Evolutionary conservation across 2,113 vertebrate species (phyloP).

Genomic region (Lophochroa leadbeateri): DNA sequence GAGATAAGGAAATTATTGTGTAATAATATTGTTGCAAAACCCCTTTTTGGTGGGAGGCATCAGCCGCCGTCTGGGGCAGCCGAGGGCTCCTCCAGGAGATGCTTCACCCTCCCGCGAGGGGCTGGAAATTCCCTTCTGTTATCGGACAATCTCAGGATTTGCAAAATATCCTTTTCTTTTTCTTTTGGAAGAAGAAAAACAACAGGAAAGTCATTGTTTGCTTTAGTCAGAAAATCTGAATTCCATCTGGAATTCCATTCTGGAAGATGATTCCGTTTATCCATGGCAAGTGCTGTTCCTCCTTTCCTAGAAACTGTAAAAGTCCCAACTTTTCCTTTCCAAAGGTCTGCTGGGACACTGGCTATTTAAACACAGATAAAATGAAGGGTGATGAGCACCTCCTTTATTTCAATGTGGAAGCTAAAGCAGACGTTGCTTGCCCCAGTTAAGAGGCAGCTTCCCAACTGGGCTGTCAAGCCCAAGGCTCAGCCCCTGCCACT

Average conservation of each 20-base stretch:
- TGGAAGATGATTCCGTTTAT: neutral
- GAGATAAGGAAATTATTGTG: neutral
- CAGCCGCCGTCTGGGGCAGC: neutral
- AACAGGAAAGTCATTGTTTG: constrained; percentile 41
- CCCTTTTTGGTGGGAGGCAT: neutral
- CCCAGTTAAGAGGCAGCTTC: neutral
- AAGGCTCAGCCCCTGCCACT: neutral
- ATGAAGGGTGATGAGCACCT: neutral
- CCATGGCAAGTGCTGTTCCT: neutral
- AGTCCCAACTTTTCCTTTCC: neutral
- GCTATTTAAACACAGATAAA: neutral
- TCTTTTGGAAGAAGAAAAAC: neutral
- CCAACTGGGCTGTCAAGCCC: rapidly evolving
- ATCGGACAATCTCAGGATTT: neutral
- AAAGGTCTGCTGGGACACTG: neutral
- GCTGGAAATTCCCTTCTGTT: neutral
- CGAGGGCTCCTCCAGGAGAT: neutral
- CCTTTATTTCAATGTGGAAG: neutral
- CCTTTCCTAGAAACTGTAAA: neutral
- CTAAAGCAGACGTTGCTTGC: neutral
- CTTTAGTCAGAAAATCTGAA: neutral
- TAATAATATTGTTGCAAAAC: neutral
- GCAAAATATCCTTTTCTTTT: neutral
- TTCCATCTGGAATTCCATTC: neutral
- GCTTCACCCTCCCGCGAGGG: neutral